A percentile compares a stretch with the other conserved stretches of the same genome.
Conservation (phyloP, 2,797 vertebrate species). For the Galaxias olidus region DNA sequence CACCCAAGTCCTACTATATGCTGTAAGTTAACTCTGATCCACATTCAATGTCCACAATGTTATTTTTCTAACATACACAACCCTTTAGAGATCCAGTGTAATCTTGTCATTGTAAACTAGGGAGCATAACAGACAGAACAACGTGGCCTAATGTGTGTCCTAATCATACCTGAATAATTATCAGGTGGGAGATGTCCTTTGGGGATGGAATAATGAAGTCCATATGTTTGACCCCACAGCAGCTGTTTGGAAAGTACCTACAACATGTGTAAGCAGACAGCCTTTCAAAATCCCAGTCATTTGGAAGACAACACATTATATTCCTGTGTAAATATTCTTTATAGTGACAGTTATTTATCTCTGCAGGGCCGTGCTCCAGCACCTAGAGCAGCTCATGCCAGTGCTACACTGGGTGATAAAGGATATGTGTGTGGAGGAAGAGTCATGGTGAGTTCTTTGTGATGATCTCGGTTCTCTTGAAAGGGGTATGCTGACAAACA, state of each 20-base stretch:
- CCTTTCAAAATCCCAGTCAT: no score
- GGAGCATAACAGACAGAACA: no score
- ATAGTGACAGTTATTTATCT: slow-evolving; percentile 23
- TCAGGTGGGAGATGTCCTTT: slow-evolving; percentile 86
- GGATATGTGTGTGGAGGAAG: slow-evolving; percentile 92
- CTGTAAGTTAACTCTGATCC: no score
- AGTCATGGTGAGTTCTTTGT: slow-evolving; percentile 82
- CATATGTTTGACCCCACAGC: slow-evolving; percentile 86
- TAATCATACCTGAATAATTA: slow-evolving; percentile 20
- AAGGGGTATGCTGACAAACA: no score
- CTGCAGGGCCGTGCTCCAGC: slow-evolving; percentile 84
- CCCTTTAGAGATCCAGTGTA: no score
- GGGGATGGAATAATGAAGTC: slow-evolving; percentile 96
- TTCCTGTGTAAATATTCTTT: no score
- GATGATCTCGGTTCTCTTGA: neutral
- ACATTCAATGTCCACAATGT: no score
- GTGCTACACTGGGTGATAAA: slow-evolving; percentile 80
- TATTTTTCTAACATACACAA: no score
- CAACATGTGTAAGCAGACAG: slow-evolving; percentile 76
- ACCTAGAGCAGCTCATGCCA: slow-evolving; percentile 88
- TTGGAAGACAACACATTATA: no score
- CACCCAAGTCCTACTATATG: no score
- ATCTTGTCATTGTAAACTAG: no score
- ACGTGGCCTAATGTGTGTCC: no score
- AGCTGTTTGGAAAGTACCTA: slow-evolving; percentile 83